A percentile compares a stretch with the other conserved stretches of the same genome.
Conservation (phyloP, 2,888 invertebrate species). For the Synanthedon formicaeformis region DNA sequence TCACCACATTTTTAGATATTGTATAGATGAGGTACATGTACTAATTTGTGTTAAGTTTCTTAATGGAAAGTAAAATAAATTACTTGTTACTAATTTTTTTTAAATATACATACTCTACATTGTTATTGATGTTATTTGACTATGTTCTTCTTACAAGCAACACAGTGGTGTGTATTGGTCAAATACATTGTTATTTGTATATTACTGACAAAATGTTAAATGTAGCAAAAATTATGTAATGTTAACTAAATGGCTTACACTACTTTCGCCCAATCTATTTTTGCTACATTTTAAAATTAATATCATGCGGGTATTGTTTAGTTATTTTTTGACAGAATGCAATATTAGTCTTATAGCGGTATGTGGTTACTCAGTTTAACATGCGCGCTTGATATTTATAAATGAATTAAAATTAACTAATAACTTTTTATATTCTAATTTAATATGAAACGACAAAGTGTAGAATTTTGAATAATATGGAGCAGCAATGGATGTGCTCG, state of each 20-base stretch:
- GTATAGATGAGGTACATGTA: too few relatives aligned
- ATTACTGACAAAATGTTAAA: background rate
- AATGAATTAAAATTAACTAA: constrained; percentile 6
- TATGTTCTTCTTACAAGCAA: too few relatives aligned
- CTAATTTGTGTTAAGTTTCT: too few relatives aligned
- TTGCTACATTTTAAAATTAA: constrained; percentile 25
- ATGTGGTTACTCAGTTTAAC: constrained; percentile 20
- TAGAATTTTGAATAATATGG: constrained; percentile 37
- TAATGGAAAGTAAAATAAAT: too few relatives aligned
- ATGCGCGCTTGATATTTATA: constrained; percentile 44
- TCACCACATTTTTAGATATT: too few relatives aligned
- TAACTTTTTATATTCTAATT: constrained; percentile 11
- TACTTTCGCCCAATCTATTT: constrained; percentile 4
- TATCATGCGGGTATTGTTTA: constrained; percentile 40
- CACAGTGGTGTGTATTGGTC: too few relatives aligned
- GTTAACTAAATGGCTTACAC: background rate
- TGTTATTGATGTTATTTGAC: too few relatives aligned
- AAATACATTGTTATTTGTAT: background rate
- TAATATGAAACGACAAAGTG: constrained; percentile 42
- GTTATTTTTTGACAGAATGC: constrained; percentile 57
- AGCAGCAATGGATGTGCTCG: constrained; percentile 49
- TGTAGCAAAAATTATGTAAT: background rate
- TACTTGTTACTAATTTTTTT: too few relatives aligned
- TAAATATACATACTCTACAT: background rate
- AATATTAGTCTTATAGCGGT: constrained; percentile 49